Evolutionary conservation across 2,113 vertebrate species (phyloP).

Genomic region (Saimiri boliviensis): DNA sequence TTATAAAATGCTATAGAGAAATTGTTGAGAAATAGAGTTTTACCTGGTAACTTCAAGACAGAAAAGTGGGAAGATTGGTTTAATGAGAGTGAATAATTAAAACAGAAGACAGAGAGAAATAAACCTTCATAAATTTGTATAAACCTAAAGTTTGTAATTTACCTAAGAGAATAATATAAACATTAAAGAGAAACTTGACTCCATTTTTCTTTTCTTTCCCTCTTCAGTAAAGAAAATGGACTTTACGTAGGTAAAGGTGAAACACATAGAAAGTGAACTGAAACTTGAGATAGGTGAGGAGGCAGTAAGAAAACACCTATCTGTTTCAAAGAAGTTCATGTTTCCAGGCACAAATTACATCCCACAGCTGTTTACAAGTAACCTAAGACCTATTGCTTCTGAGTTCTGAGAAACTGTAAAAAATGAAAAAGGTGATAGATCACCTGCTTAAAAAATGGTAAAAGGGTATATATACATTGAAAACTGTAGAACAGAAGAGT

Average conservation of each 20-base stretch:
- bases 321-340: constrained; percentile 62
- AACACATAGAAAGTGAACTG: constrained; percentile 6
- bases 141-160: not conserved
- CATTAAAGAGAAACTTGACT: not conserved
- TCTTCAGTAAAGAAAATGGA: not conserved
- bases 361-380: constrained; percentile 57
- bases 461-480: not conserved
- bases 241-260: not conserved
- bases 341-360: constrained; percentile 63
- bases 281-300: constrained; percentile 11
- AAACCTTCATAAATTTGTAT: not conserved
- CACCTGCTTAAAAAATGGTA: not conserved
- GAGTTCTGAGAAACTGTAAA: constrained; percentile 36
- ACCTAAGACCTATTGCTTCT: constrained; percentile 10
- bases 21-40: not conserved
- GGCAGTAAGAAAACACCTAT: constrained; percentile 20
- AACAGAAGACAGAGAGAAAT: not conserved
- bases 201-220: not conserved
- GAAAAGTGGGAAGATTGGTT: not conserved
- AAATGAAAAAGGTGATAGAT: not conserved
- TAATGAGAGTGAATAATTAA: not conserved
- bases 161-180: not conserved
- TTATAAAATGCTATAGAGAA: not conserved
- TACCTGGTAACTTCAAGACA: not conserved
- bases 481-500: not conserved